Percentiles rank a stretch among this genome's conserved stretches.
Conservation (phyloP, 2,888 invertebrate species). For the Papilio elwesi region DNA sequence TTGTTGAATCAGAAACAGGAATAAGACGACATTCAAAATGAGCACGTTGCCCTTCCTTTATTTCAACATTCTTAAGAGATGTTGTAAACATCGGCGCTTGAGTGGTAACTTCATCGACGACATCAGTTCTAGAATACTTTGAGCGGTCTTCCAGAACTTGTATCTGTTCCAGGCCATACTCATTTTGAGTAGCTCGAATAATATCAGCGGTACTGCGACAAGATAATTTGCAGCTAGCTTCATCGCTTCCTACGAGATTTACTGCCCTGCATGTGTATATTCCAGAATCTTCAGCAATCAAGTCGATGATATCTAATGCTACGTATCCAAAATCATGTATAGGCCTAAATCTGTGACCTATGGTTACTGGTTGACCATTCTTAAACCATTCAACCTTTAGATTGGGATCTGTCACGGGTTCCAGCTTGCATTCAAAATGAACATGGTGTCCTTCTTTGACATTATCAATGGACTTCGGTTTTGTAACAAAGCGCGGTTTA, state of each 20-base stretch:
- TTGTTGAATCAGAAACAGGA: constrained; percentile 95
- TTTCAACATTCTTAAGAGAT: constrained; percentile 94
- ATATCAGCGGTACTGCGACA: constrained; percentile 92
- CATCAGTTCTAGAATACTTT: constrained; percentile 89
- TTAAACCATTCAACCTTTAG: constrained; percentile 98
- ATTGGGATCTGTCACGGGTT: constrained; percentile 98
- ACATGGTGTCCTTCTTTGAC: constrained; percentile 95
- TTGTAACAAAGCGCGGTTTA: constrained; percentile 93
- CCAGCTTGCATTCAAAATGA: constrained; percentile 98
- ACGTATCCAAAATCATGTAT: constrained; percentile 99
- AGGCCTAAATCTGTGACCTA: constrained; percentile 97
- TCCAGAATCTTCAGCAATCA: constrained; percentile 98
- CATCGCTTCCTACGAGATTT: constrained; percentile 95
- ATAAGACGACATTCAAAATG: constrained; percentile 97
- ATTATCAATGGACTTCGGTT: constrained; percentile 93
- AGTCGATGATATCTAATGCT: constrained; percentile 97
- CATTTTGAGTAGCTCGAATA: constrained; percentile 93
- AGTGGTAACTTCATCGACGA: constrained; percentile 91
- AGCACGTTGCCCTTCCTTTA: constrained; percentile 96
- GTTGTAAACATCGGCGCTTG: constrained; percentile 97
- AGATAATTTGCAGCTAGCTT: constrained; percentile 89
- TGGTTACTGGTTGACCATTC: constrained; percentile 96
- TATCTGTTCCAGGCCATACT: constrained; percentile 94
- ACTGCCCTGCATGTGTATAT: constrained; percentile 97
- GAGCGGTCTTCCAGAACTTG: constrained; percentile 94